These are phyloP conservation scores for Drosophila recens DNA, from an alignment of 2,888 invertebrate species.

Conservation along the genomic window DNA sequence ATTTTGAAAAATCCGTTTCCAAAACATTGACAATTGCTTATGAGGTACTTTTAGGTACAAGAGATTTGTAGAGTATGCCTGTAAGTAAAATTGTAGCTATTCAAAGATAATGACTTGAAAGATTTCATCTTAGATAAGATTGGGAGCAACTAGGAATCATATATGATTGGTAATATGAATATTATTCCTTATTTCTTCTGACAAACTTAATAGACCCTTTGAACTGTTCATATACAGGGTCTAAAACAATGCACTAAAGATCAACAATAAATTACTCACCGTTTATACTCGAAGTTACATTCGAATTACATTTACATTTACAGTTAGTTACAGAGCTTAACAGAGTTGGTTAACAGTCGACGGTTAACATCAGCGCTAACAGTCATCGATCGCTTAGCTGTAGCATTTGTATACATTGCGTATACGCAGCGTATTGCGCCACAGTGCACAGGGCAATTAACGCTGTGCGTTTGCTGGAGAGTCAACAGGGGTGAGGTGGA, in stretches of 20 bases:
- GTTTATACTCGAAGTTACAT: constrained; percentile 45
- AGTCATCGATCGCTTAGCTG: constrained; percentile 29
- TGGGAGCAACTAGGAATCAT: no score
- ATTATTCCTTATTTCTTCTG: neutral
- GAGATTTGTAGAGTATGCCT: no score
- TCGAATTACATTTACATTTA: constrained; percentile 5
- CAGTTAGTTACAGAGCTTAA: constrained; percentile 1
- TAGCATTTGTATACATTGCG: constrained; percentile 29
- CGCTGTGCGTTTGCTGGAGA: neutral
- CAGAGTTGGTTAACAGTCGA: constrained; percentile 2
- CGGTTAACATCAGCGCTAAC: constrained; percentile 9
- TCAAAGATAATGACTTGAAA: no score
- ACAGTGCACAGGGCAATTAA: constrained; percentile 42
- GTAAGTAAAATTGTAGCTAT: no score
- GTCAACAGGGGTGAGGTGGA: neutral
- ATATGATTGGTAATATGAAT: no score
- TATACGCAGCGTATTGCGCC: constrained; percentile 51
- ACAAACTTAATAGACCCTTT: neutral
- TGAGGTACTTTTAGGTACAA: no score
- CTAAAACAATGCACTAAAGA: constrained; percentile 61
- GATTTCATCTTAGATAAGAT: no score
- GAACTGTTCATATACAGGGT: neutral
- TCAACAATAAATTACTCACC: constrained; percentile 62
- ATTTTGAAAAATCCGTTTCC: no score
- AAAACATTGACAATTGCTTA: no score